Conservation (phyloP, 1,140 invertebrate species). For the Kradibia gibbosae region DNA sequence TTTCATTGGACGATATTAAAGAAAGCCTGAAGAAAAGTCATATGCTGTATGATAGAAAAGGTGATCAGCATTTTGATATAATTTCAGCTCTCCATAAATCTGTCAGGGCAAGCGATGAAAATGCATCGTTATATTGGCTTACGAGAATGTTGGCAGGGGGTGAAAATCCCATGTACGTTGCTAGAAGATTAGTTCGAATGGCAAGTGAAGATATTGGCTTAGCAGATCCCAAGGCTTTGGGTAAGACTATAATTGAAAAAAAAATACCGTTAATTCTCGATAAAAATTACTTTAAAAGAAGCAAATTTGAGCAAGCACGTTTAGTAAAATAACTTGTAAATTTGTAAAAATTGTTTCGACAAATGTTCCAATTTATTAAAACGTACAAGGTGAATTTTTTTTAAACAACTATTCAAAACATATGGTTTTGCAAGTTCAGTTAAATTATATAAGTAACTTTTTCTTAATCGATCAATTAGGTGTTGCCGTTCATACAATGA, state of each 20-base stretch:
- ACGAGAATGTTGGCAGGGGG: slow-evolving; percentile 86
- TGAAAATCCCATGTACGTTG: slow-evolving; percentile 88
- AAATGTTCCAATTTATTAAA: too few species aligned
- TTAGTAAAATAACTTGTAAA: too few species aligned
- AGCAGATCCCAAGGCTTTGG: slow-evolving; percentile 75
- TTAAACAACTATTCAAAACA: too few species aligned
- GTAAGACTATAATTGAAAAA: slow-evolving; percentile 50
- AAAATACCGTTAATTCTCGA: neutral
- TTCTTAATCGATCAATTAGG: slow-evolving; percentile 51
- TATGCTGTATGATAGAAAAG: slow-evolving; percentile 84
- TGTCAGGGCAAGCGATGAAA: slow-evolving; percentile 86
- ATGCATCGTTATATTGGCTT: slow-evolving; percentile 88
- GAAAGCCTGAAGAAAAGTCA: slow-evolving; percentile 78
- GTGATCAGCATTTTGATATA: slow-evolving; percentile 89
- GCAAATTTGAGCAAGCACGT: too few species aligned
- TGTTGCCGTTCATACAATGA: slow-evolving; percentile 81
- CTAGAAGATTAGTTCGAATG: slow-evolving; percentile 81
- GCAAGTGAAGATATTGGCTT: slow-evolving; percentile 84
- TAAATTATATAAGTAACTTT: neutral
- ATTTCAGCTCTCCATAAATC: slow-evolving; percentile 90
- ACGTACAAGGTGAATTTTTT: too few species aligned
- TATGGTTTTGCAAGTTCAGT: slow-evolving; percentile 53
- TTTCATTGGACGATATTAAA: slow-evolving; percentile 78
- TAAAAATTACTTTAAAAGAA: neutral
- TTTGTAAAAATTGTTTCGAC: too few species aligned